phyloP scores from a whole-genome alignment of 2,113 vertebrate genomes.

The Clarias gariepinus region DNA sequence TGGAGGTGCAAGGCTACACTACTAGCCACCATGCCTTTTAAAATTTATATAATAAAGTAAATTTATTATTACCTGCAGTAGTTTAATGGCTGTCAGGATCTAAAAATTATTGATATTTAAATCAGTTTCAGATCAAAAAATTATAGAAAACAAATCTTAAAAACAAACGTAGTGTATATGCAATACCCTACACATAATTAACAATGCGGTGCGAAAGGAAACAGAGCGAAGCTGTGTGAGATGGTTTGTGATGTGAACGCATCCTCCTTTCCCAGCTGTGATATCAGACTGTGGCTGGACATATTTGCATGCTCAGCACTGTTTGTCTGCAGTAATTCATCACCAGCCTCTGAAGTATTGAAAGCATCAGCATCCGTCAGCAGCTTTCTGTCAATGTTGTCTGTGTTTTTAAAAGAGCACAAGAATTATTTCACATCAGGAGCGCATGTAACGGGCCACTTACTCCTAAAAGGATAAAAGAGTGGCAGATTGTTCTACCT shows the following conservation, averaged over 20 bases:
- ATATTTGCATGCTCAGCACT: conserved; percentile 77
- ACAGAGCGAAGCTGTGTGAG: conserved; percentile 37
- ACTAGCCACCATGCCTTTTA: too few relatives aligned
- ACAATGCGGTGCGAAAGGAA: conserved; percentile 16
- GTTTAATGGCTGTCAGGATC: background rate
- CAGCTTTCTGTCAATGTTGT: conserved; percentile 77
- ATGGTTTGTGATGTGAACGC: conserved; percentile 61
- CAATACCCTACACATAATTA: conserved; percentile 25
- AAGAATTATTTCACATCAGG: conserved; percentile 56
- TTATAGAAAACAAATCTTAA: background rate
- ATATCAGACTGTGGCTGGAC: conserved; percentile 59
- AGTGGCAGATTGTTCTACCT: background rate
- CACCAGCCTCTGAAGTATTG: conserved; percentile 77
- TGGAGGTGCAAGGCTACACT: too few relatives aligned
- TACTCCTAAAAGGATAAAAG: conserved; percentile 46
- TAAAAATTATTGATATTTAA: background rate
- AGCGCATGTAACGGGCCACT: conserved; percentile 26
- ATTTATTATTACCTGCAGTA: background rate
- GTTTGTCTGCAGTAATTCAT: conserved; percentile 81
- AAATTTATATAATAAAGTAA: background rate
- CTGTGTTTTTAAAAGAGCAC: conserved; percentile 53
- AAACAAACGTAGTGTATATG: background rate
- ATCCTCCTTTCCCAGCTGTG: conserved; percentile 63
- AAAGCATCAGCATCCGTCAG: conserved; percentile 75
- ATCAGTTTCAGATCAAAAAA: background rate